phyloP scores from a whole-genome alignment of 2,113 vertebrate genomes.

The Xiphophorus maculatus region DNA sequence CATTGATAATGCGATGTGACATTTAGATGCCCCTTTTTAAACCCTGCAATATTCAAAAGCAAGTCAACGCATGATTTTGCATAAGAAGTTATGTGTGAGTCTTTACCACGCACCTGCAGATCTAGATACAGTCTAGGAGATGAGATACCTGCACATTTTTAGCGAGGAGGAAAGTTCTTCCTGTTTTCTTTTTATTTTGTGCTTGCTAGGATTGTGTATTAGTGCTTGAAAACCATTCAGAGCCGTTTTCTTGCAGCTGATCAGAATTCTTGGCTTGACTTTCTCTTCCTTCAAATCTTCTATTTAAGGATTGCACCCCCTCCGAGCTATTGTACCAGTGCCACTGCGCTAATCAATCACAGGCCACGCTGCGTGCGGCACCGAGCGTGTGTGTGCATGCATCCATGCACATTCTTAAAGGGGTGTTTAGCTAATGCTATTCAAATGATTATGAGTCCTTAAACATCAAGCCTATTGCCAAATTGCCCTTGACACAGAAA shows the following conservation, averaged over 20 bases:
- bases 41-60: background rate
- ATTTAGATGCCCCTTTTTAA: background rate
- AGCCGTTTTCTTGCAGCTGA: constrained; percentile 69
- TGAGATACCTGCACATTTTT: constrained; percentile 3
- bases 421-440: constrained; percentile 71
- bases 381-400: constrained; percentile 8
- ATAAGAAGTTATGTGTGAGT: background rate
- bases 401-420: constrained; percentile 36
- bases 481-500: constrained; percentile 80
- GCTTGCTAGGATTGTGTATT: constrained; percentile 49
- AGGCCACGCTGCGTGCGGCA: constrained; percentile 58
- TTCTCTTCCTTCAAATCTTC: constrained; percentile 72
- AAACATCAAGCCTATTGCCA: constrained; percentile 77
- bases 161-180: background rate
- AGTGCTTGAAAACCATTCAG: constrained; percentile 54
- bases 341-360: constrained; percentile 83
- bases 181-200: constrained; percentile 1
- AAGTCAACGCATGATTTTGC: background rate
- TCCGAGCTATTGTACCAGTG: constrained; percentile 81
- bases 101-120: background rate
- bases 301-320: constrained; percentile 79
- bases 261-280: constrained; percentile 77
- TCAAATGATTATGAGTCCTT: constrained; percentile 74
- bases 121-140: background rate
- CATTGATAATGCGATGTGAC: background rate